A percentile compares a stretch with the other conserved stretches of the same genome.
phyloP scores from a whole-genome alignment of 2,888 invertebrate genomes.

The Xestobium rufovillosum region DNA sequence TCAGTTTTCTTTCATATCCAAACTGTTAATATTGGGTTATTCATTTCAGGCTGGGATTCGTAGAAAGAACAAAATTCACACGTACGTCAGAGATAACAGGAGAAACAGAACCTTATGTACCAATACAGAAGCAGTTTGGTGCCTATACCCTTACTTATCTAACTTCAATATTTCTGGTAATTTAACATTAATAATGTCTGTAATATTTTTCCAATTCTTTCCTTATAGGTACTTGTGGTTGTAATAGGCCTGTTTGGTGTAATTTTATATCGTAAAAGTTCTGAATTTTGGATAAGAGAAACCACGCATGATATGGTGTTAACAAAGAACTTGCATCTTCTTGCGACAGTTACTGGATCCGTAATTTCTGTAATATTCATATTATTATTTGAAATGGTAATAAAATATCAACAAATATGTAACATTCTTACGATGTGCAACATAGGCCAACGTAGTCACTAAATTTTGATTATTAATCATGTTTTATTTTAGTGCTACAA shows the following conservation, averaged over 20 bases:
- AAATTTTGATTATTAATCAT: no score
- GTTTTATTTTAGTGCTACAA: slow-evolving; percentile 35
- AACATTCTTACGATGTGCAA: no score
- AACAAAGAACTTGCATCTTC: no score
- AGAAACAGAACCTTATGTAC: slow-evolving; percentile 20
- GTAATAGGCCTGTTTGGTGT: slow-evolving; percentile 25
- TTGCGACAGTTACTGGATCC: slow-evolving; percentile 24
- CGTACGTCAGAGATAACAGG: slow-evolving; percentile 19
- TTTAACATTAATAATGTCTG: not conserved
- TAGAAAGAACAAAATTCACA: slow-evolving; percentile 16
- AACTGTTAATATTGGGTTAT: not conserved
- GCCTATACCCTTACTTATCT: slow-evolving; percentile 16
- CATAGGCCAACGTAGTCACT: no score
- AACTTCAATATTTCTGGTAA: slow-evolving; percentile 18
- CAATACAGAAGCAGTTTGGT: slow-evolving; percentile 9
- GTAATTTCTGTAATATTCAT: slow-evolving; percentile 31
- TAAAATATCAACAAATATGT: slow-evolving; percentile 9
- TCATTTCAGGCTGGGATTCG: slow-evolving; percentile 18
- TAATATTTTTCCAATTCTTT: slow-evolving; percentile 2
- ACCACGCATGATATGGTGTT: slow-evolving; percentile 11
- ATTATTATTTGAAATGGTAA: slow-evolving; percentile 30
- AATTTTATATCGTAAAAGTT: slow-evolving; percentile 27
- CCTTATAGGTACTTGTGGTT: slow-evolving; percentile 27
- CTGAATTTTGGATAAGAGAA: slow-evolving; percentile 17
- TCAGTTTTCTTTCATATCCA: slow-evolving; percentile 9